These are phyloP conservation scores for Sepiola atlantica DNA, from an alignment of 2,888 invertebrate genomes.

Conservation along the genomic window DNA sequence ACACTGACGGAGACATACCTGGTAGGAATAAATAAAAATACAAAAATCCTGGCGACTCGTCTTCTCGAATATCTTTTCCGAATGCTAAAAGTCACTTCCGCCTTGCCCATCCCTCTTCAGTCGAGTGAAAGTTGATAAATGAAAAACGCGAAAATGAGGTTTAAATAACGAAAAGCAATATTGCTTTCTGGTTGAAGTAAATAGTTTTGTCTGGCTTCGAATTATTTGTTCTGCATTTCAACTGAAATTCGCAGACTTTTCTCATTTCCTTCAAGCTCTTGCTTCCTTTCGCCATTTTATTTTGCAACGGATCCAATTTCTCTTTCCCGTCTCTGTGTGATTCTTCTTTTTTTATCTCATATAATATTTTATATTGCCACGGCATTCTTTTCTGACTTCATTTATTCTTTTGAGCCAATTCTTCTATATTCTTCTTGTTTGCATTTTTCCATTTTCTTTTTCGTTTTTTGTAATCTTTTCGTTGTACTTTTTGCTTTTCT, in stretches of 20 bases:
- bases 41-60: background rate
- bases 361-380: background rate
- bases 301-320: background rate
- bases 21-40: background rate
- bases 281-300: background rate
- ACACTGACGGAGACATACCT: background rate
- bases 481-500: background rate
- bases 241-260: background rate
- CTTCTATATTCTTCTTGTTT: too few relatives aligned
- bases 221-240: constrained; percentile 15
- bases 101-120: background rate
- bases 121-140: background rate
- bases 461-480: too few relatives aligned
- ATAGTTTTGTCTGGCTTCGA: background rate
- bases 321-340: too few relatives aligned
- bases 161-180: constrained; percentile 20
- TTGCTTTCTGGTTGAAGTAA: constrained; percentile 4
- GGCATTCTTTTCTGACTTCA: background rate
- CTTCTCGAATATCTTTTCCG: background rate
- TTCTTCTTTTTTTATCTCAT: background rate
- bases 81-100: background rate
- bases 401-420: too few relatives aligned
- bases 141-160: constrained; percentile 6
- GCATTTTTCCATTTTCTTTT: too few relatives aligned
- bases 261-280: background rate